Base-by-base conservation (phyloP, 2,888 invertebrate genomes). In the Lasioglossum vierecki region DNA sequence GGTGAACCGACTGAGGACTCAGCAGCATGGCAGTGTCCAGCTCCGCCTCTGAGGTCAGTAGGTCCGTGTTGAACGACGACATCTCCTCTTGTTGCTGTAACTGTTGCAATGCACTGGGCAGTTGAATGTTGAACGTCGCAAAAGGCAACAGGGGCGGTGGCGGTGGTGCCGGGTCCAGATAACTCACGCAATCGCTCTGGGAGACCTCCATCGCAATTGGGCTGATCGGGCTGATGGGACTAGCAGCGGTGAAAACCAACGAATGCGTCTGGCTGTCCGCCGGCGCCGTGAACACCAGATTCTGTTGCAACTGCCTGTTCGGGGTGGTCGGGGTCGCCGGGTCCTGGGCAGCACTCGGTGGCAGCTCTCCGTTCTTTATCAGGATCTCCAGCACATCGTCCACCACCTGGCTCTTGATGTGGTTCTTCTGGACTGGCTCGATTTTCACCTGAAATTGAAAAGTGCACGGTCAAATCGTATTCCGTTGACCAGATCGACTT, bases 311-410 rank as follows among this genome's bases (percentile, higher is more conserved):
- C 70, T 95, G 94, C 26, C 95, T 94, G 85, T 95, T 95, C 2
- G 96, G 95, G 1, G 96, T 95, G 4, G 96, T 95, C 46, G 97
- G 96, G 44, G 96, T 96, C 86, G 96, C 94, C 88, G 97, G 97
- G 91, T 97, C 97, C 90, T 97, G 97, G 1, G 98, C 98, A 0
- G 98, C 98, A 91, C 98, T 98, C 13, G 98, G 97, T 1, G 99
- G 98, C 82, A 99, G 95, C 93, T 99, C 99, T 18, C 99, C 99
- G 94, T 98, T 98, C 93, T 98, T 98, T 71, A 99, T 98, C 22
- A 99, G 96, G 90, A 99, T 98, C 94, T 99, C 99, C 79, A 99
- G 95, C 0, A 99, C 98, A 95, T 99, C 99, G 93, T 98, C 98
- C 92, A 98, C 97, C 79, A 97, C 97, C 94, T 98, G 97, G 92